phyloP scores from a whole-genome alignment of 2,888 invertebrate species.

The Byasa hedistus region DNA sequence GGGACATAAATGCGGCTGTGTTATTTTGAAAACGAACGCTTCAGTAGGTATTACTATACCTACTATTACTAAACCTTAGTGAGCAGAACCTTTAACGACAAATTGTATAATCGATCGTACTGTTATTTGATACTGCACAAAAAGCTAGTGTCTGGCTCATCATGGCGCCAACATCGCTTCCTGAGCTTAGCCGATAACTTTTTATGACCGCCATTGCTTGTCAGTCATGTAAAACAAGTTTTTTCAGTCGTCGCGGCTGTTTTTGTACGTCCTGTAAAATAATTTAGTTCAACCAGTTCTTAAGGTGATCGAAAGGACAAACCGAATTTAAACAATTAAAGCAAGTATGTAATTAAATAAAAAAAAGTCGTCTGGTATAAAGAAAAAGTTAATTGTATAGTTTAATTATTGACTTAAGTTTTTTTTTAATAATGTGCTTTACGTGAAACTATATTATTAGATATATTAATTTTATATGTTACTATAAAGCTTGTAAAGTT shows the following conservation, averaged over 20 bases:
- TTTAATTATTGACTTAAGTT: too few species aligned
- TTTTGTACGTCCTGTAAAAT: slow-evolving; percentile 4
- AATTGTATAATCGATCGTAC: neutral
- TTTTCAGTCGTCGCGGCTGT: slow-evolving; percentile 32
- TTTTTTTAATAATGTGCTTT: too few species aligned
- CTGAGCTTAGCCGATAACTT: slow-evolving; percentile 41
- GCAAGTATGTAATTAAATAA: neutral
- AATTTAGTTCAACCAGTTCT: neutral
- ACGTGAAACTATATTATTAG: too few species aligned
- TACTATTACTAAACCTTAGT: neutral
- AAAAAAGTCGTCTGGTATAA: neutral
- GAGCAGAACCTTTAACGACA: neutral
- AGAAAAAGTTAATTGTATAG: too few species aligned
- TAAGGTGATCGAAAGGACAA: slow-evolving; percentile 6
- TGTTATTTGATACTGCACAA: slow-evolving; percentile 14
- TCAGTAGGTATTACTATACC: too few species aligned
- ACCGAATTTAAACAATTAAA: neutral
- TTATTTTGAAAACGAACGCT: neutral
- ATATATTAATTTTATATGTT: too few species aligned
- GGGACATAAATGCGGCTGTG: neutral
- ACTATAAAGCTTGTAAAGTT: too few species aligned
- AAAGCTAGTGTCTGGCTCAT: slow-evolving; percentile 19
- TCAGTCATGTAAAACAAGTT: slow-evolving; percentile 38
- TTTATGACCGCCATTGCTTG: slow-evolving; percentile 40
- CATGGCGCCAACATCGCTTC: slow-evolving; percentile 40